Conservation (phyloP, 2,888 invertebrate species). For the Hypomecis atomaria region DNA sequence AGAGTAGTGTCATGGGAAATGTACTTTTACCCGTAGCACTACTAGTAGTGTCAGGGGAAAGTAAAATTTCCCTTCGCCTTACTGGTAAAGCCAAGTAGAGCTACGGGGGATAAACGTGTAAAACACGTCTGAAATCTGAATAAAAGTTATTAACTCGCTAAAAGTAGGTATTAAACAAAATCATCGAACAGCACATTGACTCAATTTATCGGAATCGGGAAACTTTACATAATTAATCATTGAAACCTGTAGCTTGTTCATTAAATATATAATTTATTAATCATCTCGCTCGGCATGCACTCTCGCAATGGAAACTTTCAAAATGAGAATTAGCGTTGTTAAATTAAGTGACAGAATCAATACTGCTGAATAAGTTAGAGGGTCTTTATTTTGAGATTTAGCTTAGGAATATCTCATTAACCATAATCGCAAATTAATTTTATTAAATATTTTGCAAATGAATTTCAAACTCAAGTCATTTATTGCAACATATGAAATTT, state of each 20-base stretch:
- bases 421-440: no score
- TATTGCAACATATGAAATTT: no score
- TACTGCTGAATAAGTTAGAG: neutral
- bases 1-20: no score
- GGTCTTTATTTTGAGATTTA: neutral
- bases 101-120: no score
- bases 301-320: slow-evolving; percentile 4
- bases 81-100: no score
- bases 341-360: neutral
- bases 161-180: slow-evolving; percentile 5
- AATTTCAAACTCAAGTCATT: no score
- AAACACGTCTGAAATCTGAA: no score
- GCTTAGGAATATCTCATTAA: neutral
- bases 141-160: no score
- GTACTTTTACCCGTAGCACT: no score
- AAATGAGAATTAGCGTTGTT: neutral
- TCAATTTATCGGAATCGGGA: slow-evolving; percentile 28
- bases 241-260: slow-evolving; percentile 42
- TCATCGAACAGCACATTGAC: slow-evolving; percentile 34
- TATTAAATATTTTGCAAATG: no score
- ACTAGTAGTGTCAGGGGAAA: no score
- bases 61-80: no score
- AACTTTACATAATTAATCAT: slow-evolving; percentile 42
- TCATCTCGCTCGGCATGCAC: slow-evolving; percentile 22
- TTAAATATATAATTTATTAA: slow-evolving; percentile 34